Evolutionary conservation across 2,888 invertebrate genomes (phyloP), one percentile per base, ranked within the genome.

Genomic region (Homarus gammarus): DNA sequence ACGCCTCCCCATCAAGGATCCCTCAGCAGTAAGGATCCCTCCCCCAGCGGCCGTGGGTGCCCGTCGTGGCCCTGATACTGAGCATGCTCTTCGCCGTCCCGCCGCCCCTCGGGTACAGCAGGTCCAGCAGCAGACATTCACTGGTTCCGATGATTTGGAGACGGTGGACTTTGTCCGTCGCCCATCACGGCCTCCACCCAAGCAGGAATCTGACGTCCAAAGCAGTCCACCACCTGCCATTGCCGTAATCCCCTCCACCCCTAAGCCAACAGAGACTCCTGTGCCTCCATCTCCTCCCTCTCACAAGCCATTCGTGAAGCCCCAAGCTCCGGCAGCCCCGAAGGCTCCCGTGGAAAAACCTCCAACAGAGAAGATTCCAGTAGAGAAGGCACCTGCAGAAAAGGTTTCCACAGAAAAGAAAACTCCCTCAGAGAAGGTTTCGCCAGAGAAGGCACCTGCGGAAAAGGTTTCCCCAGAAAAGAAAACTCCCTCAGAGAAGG

Each of bases 221-320:
- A 73, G 49, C 31, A 49, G 44, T 18, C 36, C 84, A 18, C 64
- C 84, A n/a, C 91, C 91, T 12, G 72, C 72, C 51, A 91, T 91
- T 78, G 72, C 89, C 6, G 91, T 91, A 31, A 91, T 84, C 27
- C 91, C 91, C 31, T 91, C 91, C 44, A 91, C 91, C 3, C 91
- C 91, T 31, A 81, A 82, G 36, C 89, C 84, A 3, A 40, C 89
- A 72, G 91, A 91, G n/a, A 84, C 87, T n/a, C 91, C 91, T 22
- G 27, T 88, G 5, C 44, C 78, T 12, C 22, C 68, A n/a, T 33
- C 78, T n/a, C 68, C 85, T 15, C 40, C 51, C n/a, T n/a, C 68
- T 18, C 56, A 18, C 12, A 44, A 81, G 33, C 73, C 64, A 18
- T 38, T 38, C 18, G 81, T 56, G 6, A 81, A 81, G n/a, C 27